Evolutionary conservation across 2,113 vertebrate species (phyloP).

Genomic region (Apteryx mantelli): DNA sequence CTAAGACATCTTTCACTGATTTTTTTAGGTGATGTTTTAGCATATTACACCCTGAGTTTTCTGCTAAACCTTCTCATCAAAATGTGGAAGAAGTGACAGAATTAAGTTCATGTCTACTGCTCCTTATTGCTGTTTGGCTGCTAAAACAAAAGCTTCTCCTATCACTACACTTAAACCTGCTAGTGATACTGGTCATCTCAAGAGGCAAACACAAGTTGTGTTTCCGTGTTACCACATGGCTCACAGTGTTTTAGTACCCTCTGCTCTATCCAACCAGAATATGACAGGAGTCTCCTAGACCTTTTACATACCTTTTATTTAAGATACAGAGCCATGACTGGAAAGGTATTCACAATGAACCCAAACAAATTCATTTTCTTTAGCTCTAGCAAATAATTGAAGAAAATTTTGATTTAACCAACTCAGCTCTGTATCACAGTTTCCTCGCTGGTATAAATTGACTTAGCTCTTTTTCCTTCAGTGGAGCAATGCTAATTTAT

Average conservation of each 20-base stretch:
- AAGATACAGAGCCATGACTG: not conserved
- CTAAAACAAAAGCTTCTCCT: conserved; percentile 10
- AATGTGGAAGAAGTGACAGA: not conserved
- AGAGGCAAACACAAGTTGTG: not conserved
- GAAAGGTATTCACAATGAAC: not conserved
- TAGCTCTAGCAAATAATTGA: not conserved
- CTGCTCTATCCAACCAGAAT: not conserved
- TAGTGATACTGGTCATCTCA: not conserved
- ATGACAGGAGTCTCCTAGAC: not conserved
- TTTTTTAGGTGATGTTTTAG: not conserved
- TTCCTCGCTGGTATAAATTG: not conserved
- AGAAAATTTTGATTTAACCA: not conserved
- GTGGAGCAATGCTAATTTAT: not conserved
- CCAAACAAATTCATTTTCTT: not conserved
- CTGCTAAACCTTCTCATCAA: not conserved
- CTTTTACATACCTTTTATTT: not conserved
- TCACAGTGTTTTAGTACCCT: not conserved
- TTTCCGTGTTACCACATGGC: not conserved
- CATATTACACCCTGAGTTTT: not conserved
- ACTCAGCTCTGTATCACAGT: not conserved
- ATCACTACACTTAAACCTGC: not conserved
- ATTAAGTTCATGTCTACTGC: not conserved
- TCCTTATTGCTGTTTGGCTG: not conserved
- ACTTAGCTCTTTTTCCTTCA: not conserved
- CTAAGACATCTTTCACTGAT: not conserved